Evolutionary conservation across 1,140 invertebrate species (phyloP), one percentile per base, ranked within the genome.

Genomic region (Idris sp.): DNA sequence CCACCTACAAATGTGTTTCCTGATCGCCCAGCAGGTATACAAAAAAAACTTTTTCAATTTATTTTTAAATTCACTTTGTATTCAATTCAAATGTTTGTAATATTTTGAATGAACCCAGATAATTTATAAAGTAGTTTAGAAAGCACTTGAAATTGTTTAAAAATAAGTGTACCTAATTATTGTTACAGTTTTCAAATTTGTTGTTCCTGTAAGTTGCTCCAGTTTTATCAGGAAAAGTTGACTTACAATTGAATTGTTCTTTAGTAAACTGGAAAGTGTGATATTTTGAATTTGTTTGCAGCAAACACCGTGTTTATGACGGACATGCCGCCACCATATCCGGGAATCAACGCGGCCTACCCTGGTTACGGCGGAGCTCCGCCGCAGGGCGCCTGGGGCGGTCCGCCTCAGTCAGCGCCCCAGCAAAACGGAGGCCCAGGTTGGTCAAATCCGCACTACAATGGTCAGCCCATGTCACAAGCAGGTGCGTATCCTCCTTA

Each of bases 241-340:
- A n/a, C n/a, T n/a, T n/a, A n/a, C n/a, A n/a, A n/a, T n/a, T n/a
- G n/a, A n/a, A n/a, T n/a, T n/a, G n/a, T n/a, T n/a, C n/a, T n/a
- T n/a, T n/a, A n/a, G n/a, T n/a, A n/a, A n/a, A n/a, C n/a, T n/a
- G n/a, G n/a, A n/a, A n/a, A n/a, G n/a, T n/a, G n/a, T 22, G 3
- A 22, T 22, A 22, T 22, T 22, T 22, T 22, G 6, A 2, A 6
- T 22, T 2, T 22, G 2, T 22, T 22, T 22, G 84, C 91, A 90
- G 93, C 93, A 25, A 94, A 96, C 82, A 92, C 92, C 33, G 96
- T 99, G 2, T 99, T 92, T 80, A 95, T 96, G 90, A 95, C 93
- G 5, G 93, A 96, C 79, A 94, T 92, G 80, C 97, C 97, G n/a
- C 97, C 97, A 51, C 97, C 97, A 0, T 98, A 98, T 88, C 96